Evolutionary conservation across 2,888 invertebrate species (phyloP).

Genomic region (Lycocerus yunnanus): DNA sequence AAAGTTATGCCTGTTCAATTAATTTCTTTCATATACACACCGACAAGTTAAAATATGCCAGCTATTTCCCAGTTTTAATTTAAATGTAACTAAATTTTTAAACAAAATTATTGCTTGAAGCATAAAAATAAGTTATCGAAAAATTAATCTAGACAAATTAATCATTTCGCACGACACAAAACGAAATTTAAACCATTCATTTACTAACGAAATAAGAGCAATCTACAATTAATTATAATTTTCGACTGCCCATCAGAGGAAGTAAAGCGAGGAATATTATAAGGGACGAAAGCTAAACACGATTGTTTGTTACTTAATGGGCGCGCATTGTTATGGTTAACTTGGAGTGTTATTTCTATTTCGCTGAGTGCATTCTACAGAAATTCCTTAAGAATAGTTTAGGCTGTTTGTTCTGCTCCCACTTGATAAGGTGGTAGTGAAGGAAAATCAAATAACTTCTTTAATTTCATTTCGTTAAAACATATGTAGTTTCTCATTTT

Average conservation of each 20-base stretch:
- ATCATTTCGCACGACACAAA: background rate
- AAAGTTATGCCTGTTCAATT: too few species aligned
- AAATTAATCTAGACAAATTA: background rate
- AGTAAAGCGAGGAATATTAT: background rate
- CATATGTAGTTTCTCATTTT: too few species aligned
- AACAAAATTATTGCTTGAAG: background rate
- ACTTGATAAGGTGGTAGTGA: background rate
- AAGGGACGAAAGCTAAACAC: background rate
- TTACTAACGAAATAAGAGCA: background rate
- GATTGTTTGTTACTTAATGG: background rate
- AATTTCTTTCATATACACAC: too few species aligned
- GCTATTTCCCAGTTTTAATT: background rate
- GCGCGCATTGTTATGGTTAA: background rate
- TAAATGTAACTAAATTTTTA: background rate
- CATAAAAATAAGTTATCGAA: background rate
- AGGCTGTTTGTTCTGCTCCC: background rate
- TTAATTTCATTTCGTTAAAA: background rate
- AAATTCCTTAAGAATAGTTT: background rate
- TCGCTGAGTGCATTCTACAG: background rate
- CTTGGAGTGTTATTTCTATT: background rate
- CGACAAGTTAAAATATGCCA: background rate
- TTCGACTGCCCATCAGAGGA: background rate
- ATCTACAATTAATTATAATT: background rate
- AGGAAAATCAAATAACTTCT: background rate
- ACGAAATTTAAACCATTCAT: background rate